These are phyloP conservation scores for Magallana nippona DNA, from an alignment of 2,888 invertebrate species.

Conservation along the genomic window DNA sequence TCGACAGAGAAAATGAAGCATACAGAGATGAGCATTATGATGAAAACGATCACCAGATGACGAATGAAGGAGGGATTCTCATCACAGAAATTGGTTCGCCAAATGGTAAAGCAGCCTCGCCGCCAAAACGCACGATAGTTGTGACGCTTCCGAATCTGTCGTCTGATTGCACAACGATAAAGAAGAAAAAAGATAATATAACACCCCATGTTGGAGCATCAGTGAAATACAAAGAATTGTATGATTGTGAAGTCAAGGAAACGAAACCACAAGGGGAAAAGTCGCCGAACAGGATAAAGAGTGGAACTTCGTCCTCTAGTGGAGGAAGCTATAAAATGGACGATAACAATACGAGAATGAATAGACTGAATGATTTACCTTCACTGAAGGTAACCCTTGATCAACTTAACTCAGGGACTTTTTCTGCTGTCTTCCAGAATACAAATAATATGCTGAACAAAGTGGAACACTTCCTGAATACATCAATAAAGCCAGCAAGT, in stretches of 20 bases:
- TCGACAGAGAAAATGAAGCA: background rate
- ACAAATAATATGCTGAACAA: constrained; percentile 11
- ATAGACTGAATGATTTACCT: constrained; percentile 15
- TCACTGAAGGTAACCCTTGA: constrained; percentile 27
- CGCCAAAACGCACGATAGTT: constrained; percentile 28
- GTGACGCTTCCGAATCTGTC: constrained; percentile 22
- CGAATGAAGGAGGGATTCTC: background rate
- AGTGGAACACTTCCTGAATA: constrained; percentile 24
- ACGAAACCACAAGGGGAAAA: background rate
- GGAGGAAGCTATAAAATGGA: constrained; percentile 26
- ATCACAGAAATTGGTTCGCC: background rate
- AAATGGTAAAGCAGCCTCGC: background rate
- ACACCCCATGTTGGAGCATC: background rate
- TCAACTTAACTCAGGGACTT: constrained; percentile 9
- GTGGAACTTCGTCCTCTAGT: background rate
- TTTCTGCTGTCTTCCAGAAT: constrained; percentile 7
- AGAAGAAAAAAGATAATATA: background rate
- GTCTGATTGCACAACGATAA: constrained; percentile 19
- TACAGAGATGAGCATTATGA: constrained; percentile 13
- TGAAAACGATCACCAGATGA: background rate
- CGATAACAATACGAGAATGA: constrained; percentile 2
- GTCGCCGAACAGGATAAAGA: background rate
- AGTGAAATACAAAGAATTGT: constrained; percentile 28
- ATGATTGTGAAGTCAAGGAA: background rate
- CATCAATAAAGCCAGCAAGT: background rate